phyloP scores from a whole-genome alignment of 2,113 vertebrate species.

The Tiliqua scincoides region DNA sequence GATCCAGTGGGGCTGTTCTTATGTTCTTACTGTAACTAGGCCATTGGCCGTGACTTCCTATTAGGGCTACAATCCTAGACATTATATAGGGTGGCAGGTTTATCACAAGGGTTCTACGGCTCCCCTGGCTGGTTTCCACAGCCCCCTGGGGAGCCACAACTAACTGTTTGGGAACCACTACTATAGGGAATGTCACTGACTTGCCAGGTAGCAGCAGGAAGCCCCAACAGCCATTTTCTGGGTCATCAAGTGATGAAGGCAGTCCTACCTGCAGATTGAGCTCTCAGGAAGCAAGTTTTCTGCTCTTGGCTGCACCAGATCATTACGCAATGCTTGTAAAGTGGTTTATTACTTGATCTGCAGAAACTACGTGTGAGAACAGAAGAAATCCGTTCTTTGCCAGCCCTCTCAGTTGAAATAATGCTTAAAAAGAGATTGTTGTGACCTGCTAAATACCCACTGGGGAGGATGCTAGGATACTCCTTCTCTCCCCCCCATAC shows the following conservation, averaged over 20 bases:
- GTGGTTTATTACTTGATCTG: slow-evolving; percentile 68
- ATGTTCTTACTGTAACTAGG: no score
- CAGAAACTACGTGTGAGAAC: slow-evolving; percentile 68
- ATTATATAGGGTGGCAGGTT: no score
- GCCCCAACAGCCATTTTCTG: slow-evolving; percentile 71
- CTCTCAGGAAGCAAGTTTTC: slow-evolving; percentile 53
- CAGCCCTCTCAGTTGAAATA: slow-evolving; percentile 59
- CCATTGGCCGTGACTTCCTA: no score
- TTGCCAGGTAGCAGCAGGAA: slow-evolving; percentile 77
- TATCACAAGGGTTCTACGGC: no score
- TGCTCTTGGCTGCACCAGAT: slow-evolving; percentile 44
- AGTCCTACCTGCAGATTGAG: slow-evolving; percentile 66
- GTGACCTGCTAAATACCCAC: slow-evolving; percentile 32
- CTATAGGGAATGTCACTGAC: slow-evolving; percentile 64
- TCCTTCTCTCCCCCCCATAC: no score
- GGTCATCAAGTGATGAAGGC: slow-evolving; percentile 71
- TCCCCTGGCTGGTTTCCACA: no score
- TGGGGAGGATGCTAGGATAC: no score
- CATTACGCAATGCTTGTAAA: slow-evolving; percentile 61
- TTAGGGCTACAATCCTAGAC: no score
- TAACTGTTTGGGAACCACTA: no score
- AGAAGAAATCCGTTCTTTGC: slow-evolving; percentile 56
- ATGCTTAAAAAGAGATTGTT: slow-evolving; percentile 46
- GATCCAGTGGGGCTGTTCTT: no score
- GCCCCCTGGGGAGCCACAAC: no score